Evolutionary conservation across 2,797 vertebrate genomes (phyloP), one percentile per base, ranked within the genome.

Genomic region (Lindbergichthys nudifrons): DNA sequence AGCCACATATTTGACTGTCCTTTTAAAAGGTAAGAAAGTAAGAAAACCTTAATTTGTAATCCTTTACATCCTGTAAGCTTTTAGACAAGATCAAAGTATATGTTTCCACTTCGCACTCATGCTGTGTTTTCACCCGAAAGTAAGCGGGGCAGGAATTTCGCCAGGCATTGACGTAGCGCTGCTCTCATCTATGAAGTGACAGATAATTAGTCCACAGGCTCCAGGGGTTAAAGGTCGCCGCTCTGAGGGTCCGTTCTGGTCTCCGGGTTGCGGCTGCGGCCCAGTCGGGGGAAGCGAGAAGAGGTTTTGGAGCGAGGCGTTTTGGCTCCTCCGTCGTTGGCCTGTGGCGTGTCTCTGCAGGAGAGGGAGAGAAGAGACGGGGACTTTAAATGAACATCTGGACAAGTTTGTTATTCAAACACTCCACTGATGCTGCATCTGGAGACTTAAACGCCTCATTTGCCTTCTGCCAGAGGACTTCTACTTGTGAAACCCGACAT

Each of bases 221-320:
- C 52, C 16, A 60, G 48, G 12, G 58, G 83, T 97, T 96, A 99
- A 82, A 99, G 97, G 84, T 99, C 98, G 0, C 98, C 98, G 0
- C 98, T 99, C 90, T 99, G 98, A 16, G 98, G 98, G 64, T 99
- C 98, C 21, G 96, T 93, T 62, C 97, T 95, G 0, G 94, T 75
- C 47, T 98, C 97, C 77, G 95, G 92, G 1, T 93, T 94, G 16
- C 95, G 95, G 70, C 87, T 92, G 70, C 96, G 96, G 43, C 97
- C 95, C 70, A 98, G 94, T 76, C 94, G 95, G 45, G 98, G 94
- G 85, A 99, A 98, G 41, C 96, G 97, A 0, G 96, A 87, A 2
- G 95, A 91, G 1, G 87, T 95, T 85, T 94, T 96, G 8, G 96
- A 94, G 43, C 92, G 94, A n/a, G 50, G 94, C 26, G 92, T 95